A percentile compares a stretch with the other conserved stretches of the same genome.
phyloP scores from a whole-genome alignment of 2,797 vertebrate genomes.

The Triplophysa yarkandensis region DNA sequence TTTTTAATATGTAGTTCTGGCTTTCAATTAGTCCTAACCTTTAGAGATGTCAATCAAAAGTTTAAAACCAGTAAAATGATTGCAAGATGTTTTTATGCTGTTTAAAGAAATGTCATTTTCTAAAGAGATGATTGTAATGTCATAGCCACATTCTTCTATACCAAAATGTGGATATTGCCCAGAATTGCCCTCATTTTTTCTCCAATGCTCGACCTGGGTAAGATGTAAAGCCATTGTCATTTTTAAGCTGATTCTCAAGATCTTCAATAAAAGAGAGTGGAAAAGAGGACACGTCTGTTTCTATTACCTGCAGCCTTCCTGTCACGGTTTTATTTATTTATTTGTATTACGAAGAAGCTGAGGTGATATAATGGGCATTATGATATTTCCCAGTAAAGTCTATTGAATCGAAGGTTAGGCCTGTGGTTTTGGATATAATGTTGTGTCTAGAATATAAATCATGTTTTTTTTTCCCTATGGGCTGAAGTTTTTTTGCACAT shows the following conservation, averaged over 20 bases:
- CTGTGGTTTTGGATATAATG: conserved; percentile 63
- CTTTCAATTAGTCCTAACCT: conserved; percentile 45
- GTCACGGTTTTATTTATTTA: conserved; percentile 56
- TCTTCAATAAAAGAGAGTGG: conserved; percentile 8
- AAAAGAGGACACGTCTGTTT: conserved; percentile 11
- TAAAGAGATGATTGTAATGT: conserved; percentile 40
- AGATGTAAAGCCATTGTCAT: conserved; percentile 22
- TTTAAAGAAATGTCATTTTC: conserved; percentile 37
- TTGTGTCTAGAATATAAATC: conserved; percentile 69
- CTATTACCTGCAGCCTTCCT: conserved; percentile 27
- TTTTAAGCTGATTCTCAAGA: conserved; percentile 6
- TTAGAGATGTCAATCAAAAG: conserved; percentile 22
- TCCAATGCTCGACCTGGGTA: conserved; percentile 11
- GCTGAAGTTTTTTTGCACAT: not conserved
- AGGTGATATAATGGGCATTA: conserved; percentile 68
- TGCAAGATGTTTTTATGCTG: conserved; percentile 10
- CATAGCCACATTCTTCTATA: conserved; percentile 20
- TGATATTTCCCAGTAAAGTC: conserved; percentile 68
- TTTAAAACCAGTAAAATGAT: conserved; percentile 21
- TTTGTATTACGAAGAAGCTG: conserved; percentile 49
- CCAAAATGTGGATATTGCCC: conserved; percentile 7
- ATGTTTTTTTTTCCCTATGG: conserved; percentile 22
- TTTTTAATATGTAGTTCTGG: conserved; percentile 32
- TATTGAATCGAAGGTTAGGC: conserved; percentile 63
- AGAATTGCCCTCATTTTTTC: conserved; percentile 29